These are phyloP conservation scores for Synergus umbraculus DNA, from an alignment of 2,888 invertebrate genomes.

Conservation along the genomic window DNA sequence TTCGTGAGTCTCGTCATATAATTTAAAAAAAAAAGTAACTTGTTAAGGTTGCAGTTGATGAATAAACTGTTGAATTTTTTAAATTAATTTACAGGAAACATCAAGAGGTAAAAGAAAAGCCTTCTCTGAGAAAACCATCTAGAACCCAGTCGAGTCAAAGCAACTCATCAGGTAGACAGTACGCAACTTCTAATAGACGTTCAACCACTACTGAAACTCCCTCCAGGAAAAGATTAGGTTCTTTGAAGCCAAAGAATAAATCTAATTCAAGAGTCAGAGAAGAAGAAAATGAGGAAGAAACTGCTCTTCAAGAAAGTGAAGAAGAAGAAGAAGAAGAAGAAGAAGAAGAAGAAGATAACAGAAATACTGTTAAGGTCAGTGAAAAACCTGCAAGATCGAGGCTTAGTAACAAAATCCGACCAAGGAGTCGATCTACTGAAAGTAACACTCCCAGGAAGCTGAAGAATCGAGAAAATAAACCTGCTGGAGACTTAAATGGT, in stretches of 20 bases:
- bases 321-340: constrained; percentile 50
- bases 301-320: neutral
- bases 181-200: constrained; percentile 55
- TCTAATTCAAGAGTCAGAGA: constrained; percentile 49
- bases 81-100: constrained; percentile 48
- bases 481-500: constrained; percentile 78
- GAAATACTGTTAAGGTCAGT: constrained; percentile 58
- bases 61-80: neutral
- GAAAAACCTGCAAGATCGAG: constrained; percentile 57
- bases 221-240: constrained; percentile 54
- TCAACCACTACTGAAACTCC: constrained; percentile 57
- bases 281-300: constrained; percentile 55
- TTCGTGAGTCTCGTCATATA: constrained; percentile 78
- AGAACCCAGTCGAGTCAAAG: constrained; percentile 50
- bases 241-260: constrained; percentile 58
- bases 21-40: no score
- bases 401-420: constrained; percentile 60
- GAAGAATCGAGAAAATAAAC: constrained; percentile 52
- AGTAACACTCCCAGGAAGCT: constrained; percentile 64
- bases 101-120: constrained; percentile 46
- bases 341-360: constrained; percentile 54
- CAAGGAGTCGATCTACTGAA: constrained; percentile 60
- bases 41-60: no score
- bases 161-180: constrained; percentile 59
- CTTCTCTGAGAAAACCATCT: constrained; percentile 42